Evolutionary conservation across 2,113 vertebrate species (phyloP).

Genomic region (Noturus placidus): DNA sequence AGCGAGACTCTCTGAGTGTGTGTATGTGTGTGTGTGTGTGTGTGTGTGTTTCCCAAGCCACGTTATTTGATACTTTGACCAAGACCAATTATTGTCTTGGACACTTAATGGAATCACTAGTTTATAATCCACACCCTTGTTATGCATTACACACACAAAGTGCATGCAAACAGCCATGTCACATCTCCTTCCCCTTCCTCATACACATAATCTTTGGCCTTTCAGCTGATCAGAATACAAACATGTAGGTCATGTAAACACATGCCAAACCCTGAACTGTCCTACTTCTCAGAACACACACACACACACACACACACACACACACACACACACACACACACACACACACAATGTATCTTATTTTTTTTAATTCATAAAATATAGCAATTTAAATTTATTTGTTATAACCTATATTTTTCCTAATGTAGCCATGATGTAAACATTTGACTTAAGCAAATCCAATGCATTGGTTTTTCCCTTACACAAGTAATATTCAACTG

Average conservation of each 20-base stretch:
- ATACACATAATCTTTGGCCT: not conserved
- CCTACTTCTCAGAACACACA: not conserved
- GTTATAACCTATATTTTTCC: not conserved
- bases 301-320: not conserved
- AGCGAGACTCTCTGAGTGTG: not conserved
- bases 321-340: not conserved
- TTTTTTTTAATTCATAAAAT: not conserved
- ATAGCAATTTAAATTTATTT: not conserved
- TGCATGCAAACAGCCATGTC: not conserved
- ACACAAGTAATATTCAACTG: no score
- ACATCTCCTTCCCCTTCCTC: not conserved
- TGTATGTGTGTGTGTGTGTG: not conserved
- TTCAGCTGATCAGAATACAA: not conserved
- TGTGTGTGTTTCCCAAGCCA: constrained; percentile 14
- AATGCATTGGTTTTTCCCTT: no score
- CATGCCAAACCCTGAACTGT: not conserved
- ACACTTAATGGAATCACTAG: constrained; percentile 38
- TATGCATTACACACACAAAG: constrained; percentile 13
- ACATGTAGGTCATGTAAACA: not conserved
- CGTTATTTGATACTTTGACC: constrained; percentile 40
- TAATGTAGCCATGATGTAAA: no score
- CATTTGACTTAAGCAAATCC: no score
- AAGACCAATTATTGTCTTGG: constrained; percentile 30
- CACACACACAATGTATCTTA: not conserved
- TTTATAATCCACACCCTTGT: constrained; percentile 27